Evolutionary conservation across 2,113 vertebrate species (phyloP), one percentile per base, ranked within the genome.

Genomic region (Noturus placidus): DNA sequence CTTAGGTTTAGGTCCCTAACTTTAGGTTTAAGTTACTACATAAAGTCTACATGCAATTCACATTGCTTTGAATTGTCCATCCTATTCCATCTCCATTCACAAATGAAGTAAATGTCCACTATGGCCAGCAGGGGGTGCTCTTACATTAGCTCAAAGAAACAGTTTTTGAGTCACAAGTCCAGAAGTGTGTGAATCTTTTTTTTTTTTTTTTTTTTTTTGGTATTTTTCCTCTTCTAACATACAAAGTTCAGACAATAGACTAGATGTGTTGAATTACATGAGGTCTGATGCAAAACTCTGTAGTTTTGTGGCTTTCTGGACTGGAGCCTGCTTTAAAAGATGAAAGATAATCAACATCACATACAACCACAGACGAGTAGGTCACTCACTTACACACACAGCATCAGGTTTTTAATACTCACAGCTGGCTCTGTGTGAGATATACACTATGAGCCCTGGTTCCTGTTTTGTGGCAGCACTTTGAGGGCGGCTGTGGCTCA

Each of bases 71-170:
- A 11, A 30, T 30, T 63, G 54, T 56, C 54, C 13, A 56, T 56
- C 54, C 14, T 56, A 56, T 56, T 15, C 54, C 54, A 56, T 52
- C 10, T 1, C 46, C 22, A 46, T 50, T 50, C 25, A 50, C 25
- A 30, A n/a, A 3, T 8, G 5, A 13, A 52, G 46, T n/a, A 52
- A 78, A 52, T 61, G 0, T 19, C 79, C 33, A 59, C 2, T 2
- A 38, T 59, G n/a, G 70, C 69, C 83, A 76, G 67, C 22, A 76
- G 83, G 54, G 33, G 70, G 69, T 17, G 69, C n/a, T 38, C 83
- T 85, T 54, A 42, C 25, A 85, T 57, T 17, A 59, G 42, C 15
- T 54, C n/a, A 84, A 72, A 27, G 10, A 65, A 10, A 56, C n/a
- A 79, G 2, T 5, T 7, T 56, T 30, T 0, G 19, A 50, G 13